These are phyloP conservation scores for Clarias batrachus DNA, from an alignment of 2,113 vertebrate species.

Conservation along the genomic window DNA sequence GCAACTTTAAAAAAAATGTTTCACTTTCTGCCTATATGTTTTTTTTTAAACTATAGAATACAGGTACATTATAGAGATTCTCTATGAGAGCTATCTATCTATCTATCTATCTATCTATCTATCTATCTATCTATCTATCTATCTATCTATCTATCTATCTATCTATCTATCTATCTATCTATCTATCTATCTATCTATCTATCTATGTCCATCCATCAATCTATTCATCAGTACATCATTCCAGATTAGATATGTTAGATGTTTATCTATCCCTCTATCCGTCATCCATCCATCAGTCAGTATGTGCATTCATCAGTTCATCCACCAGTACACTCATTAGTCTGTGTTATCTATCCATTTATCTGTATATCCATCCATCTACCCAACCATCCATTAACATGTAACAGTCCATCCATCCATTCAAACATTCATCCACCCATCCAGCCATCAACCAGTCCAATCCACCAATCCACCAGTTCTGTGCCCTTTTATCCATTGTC, in stretches of 20 bases:
- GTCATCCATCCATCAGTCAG: neutral
- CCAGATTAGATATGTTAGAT: neutral
- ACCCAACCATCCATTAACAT: neutral
- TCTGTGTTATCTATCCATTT: neutral
- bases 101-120: neutral
- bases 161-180: neutral
- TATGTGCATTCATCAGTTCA: neutral
- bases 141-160: neutral
- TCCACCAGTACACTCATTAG: neutral
- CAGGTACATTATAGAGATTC: neutral
- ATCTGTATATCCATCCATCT: neutral
- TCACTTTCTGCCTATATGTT: conserved; percentile 14
- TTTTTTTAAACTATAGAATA: neutral
- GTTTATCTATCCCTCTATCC: neutral
- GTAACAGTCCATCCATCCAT: neutral
- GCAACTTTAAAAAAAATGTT: conserved; percentile 12
- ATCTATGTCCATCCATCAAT: neutral
- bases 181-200: neutral
- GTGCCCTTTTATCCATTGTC: neutral
- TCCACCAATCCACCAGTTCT: neutral
- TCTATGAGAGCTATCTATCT: neutral
- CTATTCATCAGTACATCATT: neutral
- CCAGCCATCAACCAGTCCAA: neutral
- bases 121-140: neutral
- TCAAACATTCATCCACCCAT: neutral